Evolutionary conservation across 2,888 invertebrate species (phyloP).

Genomic region (Acanthosepion pharaonis): DNA sequence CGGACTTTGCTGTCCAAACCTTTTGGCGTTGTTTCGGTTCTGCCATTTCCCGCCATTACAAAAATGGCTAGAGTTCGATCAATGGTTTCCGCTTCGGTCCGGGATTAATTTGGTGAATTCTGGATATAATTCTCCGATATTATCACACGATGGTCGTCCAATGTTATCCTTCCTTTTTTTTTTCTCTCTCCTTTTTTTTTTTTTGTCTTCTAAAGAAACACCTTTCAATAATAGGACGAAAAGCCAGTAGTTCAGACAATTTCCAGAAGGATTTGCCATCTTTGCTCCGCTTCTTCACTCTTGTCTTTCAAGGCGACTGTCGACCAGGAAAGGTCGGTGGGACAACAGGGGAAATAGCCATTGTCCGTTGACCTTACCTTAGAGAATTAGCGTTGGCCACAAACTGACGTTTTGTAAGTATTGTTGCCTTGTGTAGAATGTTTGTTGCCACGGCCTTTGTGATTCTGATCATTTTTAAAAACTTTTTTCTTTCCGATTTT

Average conservation of each 20-base stretch:
- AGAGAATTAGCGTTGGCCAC: background rate
- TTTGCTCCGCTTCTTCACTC: background rate
- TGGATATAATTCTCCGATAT: background rate
- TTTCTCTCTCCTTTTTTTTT: too few relatives aligned
- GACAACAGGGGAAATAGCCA: background rate
- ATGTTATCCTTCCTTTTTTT: background rate
- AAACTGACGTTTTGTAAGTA: background rate
- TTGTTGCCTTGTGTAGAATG: background rate
- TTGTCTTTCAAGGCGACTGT: background rate
- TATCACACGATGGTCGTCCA: background rate
- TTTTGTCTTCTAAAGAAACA: background rate
- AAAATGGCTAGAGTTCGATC: background rate
- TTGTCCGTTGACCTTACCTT: background rate
- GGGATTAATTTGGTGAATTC: background rate
- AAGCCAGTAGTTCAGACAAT: background rate
- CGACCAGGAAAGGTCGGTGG: background rate
- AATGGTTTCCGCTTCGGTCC: background rate
- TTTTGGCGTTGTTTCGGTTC: background rate
- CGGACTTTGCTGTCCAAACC: conserved; percentile 7
- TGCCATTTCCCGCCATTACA: conserved; percentile 9
- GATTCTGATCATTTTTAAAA: background rate
- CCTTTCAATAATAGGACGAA: background rate
- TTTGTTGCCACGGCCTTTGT: background rate
- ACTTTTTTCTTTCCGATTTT: background rate
- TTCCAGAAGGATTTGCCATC: background rate